Evolutionary conservation across 2,113 vertebrate genomes (phyloP), one percentile per base, ranked within the genome.

Genomic region (Triplophysa rosa): DNA sequence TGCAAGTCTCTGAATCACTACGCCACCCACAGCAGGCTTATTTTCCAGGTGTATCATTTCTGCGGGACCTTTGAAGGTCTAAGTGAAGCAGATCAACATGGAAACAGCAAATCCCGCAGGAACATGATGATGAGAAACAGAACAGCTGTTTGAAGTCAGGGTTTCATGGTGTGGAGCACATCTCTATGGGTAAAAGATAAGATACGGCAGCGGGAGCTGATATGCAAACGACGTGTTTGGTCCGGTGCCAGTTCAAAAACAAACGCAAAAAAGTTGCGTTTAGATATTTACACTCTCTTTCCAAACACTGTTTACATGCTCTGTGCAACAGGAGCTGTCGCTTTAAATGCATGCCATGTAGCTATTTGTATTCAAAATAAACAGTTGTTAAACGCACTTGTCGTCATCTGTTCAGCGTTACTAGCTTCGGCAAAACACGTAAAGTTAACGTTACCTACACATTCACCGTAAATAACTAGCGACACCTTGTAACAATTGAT

Each of bases 21-120:
- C 65, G 81, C 24, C 58, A 49, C 75, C 63, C 42, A 71, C 40
- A 4, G 24, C 26, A 61, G 33, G 64, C 16, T 82, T 75, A 80
- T 37, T 62, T 47, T 65, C 17, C 47, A 83, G 52, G 52, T 74
- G 69, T 47, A 65, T 33, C 26, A 9, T 19, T 26, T 33, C 68
- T 69, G 19, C 33, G 52, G 11, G 49, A 45, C 40, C 2, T 56
- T 78, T 79, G 72, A 84, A 81, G 65, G 64, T 59, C 59, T 26
- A 47, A 19, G 47, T 66, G 42, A 84, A 54, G 72, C 23, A 26
- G 64, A 66, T 47, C 4, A 68, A 58, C 45, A 72, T 59, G 26
- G 52, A 63, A 33, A 63, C 78, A 54, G 67, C 2, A 26, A n/a
- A 54, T 45, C 24, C 42, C 2, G 16, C 19, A 12, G 13, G 37